These are phyloP conservation scores for Lypha dubia DNA, from an alignment of 2,888 invertebrate species.

Conservation along the genomic window DNA sequence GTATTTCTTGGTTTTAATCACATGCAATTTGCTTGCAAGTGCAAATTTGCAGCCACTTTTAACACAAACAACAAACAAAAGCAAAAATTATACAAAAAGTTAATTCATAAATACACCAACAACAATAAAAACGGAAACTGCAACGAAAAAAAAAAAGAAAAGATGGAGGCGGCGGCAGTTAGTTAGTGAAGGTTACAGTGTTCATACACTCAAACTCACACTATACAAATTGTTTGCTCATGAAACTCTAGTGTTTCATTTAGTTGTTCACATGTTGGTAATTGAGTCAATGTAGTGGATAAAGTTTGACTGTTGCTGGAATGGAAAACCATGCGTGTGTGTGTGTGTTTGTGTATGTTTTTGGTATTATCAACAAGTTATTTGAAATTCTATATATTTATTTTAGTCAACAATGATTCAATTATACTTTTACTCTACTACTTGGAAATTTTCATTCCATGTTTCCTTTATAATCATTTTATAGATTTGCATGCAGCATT, in stretches of 20 bases:
- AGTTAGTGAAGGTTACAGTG: slow-evolving; percentile 29
- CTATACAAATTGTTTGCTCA: not conserved
- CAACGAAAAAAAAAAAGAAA: not conserved
- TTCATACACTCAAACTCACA: not conserved
- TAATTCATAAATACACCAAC: slow-evolving; percentile 51
- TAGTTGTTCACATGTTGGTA: slow-evolving; percentile 27
- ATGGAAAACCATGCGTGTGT: no score
- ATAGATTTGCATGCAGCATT: slow-evolving; percentile 28
- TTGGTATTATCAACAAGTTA: slow-evolving; percentile 55
- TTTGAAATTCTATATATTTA: slow-evolving; percentile 35
- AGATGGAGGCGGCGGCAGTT: slow-evolving; percentile 11
- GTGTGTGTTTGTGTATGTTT: not conserved
- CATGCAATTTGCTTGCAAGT: slow-evolving; percentile 63
- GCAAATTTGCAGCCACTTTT: slow-evolving; percentile 63
- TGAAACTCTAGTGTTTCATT: slow-evolving; percentile 36
- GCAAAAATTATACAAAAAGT: slow-evolving; percentile 33
- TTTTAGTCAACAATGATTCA: not conserved
- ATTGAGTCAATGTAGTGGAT: slow-evolving; percentile 19
- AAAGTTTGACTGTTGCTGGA: slow-evolving; percentile 24
- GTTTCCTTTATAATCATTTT: slow-evolving; percentile 16
- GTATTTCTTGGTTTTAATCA: slow-evolving; percentile 55
- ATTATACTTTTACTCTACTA: not conserved
- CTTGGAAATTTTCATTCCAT: slow-evolving; percentile 16
- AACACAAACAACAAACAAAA: slow-evolving; percentile 40
- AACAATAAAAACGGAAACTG: slow-evolving; percentile 42